Evolutionary conservation across 2,888 invertebrate genomes (phyloP).

Genomic region (Mesodorylaimus sp.): DNA sequence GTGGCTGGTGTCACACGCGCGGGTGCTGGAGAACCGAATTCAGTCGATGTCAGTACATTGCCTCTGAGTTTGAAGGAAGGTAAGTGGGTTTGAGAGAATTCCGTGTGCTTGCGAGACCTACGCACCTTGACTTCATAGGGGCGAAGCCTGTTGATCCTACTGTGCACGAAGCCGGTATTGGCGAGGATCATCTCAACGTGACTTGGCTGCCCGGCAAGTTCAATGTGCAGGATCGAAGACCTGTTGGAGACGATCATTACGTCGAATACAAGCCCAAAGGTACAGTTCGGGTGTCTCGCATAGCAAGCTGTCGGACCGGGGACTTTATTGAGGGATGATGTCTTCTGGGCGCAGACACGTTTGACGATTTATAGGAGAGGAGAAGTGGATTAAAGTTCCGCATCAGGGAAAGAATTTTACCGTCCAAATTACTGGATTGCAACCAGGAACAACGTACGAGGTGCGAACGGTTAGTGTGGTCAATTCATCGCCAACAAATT

Average conservation of each 20-base stretch:
- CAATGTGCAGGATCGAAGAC: constrained; percentile 41
- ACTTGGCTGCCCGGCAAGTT: constrained; percentile 53
- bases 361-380: no score
- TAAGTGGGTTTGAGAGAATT: neutral
- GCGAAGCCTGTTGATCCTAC: no score
- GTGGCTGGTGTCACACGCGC: constrained; percentile 67
- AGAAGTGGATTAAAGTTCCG: no score
- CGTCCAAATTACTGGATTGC: constrained; percentile 55
- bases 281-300: neutral
- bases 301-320: no score
- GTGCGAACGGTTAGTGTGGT: constrained; percentile 62
- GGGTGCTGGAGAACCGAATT: constrained; percentile 56
- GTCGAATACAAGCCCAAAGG: constrained; percentile 45
- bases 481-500: neutral
- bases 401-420: no score
- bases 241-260: constrained; percentile 71
- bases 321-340: no score
- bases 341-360: no score
- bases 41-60: constrained; percentile 22
- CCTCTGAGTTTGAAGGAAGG: constrained; percentile 16
- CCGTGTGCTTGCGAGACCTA: no score
- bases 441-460: constrained; percentile 60
- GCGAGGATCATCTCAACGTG: constrained; percentile 27
- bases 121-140: no score
- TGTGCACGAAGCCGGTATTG: constrained; percentile 1